phyloP scores from a whole-genome alignment of 35 echinoderm and acorn worm species.

The Apostichopus parvimensis region DNA sequence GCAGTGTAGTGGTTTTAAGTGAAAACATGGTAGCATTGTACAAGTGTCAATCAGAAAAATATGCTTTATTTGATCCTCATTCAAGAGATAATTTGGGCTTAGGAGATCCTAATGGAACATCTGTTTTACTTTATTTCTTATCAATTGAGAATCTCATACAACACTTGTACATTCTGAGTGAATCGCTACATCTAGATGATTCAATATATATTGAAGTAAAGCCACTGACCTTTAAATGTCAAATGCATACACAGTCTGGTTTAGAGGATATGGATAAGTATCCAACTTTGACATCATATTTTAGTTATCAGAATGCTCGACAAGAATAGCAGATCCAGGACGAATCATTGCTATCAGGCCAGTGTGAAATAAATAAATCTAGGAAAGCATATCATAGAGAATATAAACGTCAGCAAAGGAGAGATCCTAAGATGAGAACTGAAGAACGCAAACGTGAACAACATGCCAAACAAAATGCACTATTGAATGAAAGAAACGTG shows the following conservation, averaged over 20 bases:
- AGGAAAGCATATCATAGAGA: background rate
- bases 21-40: constrained; percentile 21
- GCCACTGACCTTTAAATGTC: background rate
- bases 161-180: background rate
- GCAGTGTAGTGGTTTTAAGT: background rate
- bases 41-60: background rate
- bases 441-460: background rate
- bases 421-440: background rate
- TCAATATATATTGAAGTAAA: constrained; percentile 20
- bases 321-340: background rate
- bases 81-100: constrained; percentile 16
- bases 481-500: background rate
- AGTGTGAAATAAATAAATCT: background rate
- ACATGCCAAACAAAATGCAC: background rate
- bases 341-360: background rate
- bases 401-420: background rate
- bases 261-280: background rate
- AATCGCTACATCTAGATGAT: background rate
- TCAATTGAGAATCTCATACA: background rate
- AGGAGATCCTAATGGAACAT: background rate
- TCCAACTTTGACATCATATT: constrained; percentile 27
- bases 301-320: background rate
- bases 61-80: constrained; percentile 31
- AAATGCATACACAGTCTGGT: constrained; percentile 24
- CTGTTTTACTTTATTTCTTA: constrained; percentile 10